phyloP scores from a whole-genome alignment of 2,888 invertebrate species.

The Ophion costatus region DNA sequence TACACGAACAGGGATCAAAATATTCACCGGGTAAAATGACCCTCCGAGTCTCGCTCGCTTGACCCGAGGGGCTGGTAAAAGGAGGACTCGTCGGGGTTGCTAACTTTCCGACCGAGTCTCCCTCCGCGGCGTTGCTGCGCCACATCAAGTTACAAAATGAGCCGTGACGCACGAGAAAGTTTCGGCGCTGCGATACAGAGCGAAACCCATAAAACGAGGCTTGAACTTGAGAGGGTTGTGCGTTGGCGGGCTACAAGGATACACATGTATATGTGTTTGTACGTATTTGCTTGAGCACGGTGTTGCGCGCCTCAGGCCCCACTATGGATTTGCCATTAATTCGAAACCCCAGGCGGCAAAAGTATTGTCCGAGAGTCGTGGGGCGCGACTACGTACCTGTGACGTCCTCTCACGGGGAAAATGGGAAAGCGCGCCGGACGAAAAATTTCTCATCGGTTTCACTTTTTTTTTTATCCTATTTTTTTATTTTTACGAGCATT shows the following conservation, averaged over 20 bases:
- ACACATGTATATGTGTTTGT: constrained; percentile 52
- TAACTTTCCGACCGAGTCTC: constrained; percentile 61
- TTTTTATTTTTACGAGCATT: neutral
- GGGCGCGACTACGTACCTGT: constrained; percentile 69
- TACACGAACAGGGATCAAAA: neutral
- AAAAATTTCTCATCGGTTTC: neutral
- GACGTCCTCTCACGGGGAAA: constrained; percentile 52
- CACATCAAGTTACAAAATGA: constrained; percentile 72
- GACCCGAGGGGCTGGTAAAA: constrained; percentile 39
- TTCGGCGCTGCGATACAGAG: neutral
- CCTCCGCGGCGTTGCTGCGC: constrained; percentile 51
- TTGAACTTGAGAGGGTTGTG: constrained; percentile 55
- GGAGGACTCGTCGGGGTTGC: constrained; percentile 34
- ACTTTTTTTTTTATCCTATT: constrained; percentile 25
- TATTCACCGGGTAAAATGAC: constrained; percentile 62
- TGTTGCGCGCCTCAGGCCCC: constrained; percentile 66
- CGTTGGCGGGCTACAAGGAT: constrained; percentile 55
- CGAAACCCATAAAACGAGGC: constrained; percentile 17
- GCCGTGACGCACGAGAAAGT: too few relatives aligned
- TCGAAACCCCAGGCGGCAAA: constrained; percentile 71
- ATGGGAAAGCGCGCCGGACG: constrained; percentile 31
- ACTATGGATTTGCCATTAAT: constrained; percentile 82
- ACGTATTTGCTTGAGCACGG: constrained; percentile 72
- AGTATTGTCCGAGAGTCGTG: constrained; percentile 76
- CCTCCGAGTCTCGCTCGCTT: neutral